Percentiles rank a stretch among this genome's conserved stretches.
phyloP scores from a whole-genome alignment of 2,113 vertebrate species.

The Lagopus leucura region DNA sequence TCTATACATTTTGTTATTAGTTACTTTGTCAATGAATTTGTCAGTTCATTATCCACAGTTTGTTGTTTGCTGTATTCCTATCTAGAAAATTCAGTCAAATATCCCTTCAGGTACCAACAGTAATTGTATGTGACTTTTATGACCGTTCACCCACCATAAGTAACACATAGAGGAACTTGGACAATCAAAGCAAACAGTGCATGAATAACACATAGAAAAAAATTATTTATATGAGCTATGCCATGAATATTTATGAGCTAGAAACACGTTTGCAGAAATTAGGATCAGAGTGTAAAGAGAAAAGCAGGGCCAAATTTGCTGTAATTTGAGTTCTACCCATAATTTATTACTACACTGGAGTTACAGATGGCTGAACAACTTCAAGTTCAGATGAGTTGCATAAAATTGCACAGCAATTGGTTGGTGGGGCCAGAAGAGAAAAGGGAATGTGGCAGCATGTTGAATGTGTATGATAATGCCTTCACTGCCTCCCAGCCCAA shows the following conservation, averaged over 20 bases:
- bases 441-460: rapidly evolving
- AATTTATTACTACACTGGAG: neutral
- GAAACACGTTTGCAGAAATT: slow-evolving; percentile 21
- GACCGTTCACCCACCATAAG: slow-evolving; percentile 22
- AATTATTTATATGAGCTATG: slow-evolving; percentile 40
- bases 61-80: neutral
- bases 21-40: neutral
- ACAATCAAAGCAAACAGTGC: slow-evolving; percentile 48
- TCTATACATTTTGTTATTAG: neutral
- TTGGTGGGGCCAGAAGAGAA: neutral
- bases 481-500: neutral
- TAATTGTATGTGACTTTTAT: slow-evolving; percentile 36
- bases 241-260: slow-evolving; percentile 48
- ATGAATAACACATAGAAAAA: slow-evolving; percentile 29
- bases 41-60: slow-evolving; percentile 1
- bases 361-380: neutral
- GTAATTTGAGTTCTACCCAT: neutral
- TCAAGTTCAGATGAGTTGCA: neutral
- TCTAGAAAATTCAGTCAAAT: slow-evolving; percentile 6
- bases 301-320: neutral
- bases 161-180: slow-evolving; percentile 9
- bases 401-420: neutral
- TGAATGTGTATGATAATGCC: neutral
- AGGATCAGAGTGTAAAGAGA: slow-evolving; percentile 24
- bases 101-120: slow-evolving; percentile 17